Percentiles rank a stretch among this genome's conserved stretches.
Conservation (phyloP, 2,113 vertebrate genomes). For the Entomyzon cyanotis region DNA sequence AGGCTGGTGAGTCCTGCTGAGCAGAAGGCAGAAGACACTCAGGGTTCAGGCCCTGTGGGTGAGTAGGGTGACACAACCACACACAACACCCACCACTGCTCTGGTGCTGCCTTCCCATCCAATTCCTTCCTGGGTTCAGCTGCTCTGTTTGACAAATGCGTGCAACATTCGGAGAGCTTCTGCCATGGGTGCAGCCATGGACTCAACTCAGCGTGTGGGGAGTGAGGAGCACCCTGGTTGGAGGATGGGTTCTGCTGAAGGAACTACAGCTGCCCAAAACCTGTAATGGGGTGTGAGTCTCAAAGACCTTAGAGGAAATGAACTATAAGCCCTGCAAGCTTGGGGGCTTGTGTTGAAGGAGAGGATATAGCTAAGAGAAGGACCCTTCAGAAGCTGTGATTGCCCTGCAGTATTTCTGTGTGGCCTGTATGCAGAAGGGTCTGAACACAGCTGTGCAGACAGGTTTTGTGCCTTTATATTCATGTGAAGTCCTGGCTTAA, state of each 20-base stretch:
- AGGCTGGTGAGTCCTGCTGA: neutral
- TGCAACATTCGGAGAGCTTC: neutral
- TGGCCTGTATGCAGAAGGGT: neutral
- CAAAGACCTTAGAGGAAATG: neutral
- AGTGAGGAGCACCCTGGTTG: neutral
- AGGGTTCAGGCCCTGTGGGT: accelerated
- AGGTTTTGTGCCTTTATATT: neutral
- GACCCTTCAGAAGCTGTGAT: neutral
- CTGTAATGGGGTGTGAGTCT: accelerated
- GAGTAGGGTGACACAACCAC: accelerated
- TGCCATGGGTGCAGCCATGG: accelerated
- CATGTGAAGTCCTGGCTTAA: neutral
- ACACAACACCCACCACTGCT: neutral
- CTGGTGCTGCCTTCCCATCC: neutral
- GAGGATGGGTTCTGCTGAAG: neutral
- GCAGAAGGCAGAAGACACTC: neutral
- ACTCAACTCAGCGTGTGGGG: accelerated
- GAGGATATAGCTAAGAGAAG: neutral
- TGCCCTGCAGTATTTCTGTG: neutral
- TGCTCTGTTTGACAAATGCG: accelerated
- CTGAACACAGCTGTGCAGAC: neutral
- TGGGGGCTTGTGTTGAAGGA: neutral
- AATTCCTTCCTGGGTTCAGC: neutral
- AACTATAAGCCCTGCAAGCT: neutral
- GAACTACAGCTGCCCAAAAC: neutral